Conservation (phyloP, 1,140 invertebrate species). For the Carposina sasakii region DNA sequence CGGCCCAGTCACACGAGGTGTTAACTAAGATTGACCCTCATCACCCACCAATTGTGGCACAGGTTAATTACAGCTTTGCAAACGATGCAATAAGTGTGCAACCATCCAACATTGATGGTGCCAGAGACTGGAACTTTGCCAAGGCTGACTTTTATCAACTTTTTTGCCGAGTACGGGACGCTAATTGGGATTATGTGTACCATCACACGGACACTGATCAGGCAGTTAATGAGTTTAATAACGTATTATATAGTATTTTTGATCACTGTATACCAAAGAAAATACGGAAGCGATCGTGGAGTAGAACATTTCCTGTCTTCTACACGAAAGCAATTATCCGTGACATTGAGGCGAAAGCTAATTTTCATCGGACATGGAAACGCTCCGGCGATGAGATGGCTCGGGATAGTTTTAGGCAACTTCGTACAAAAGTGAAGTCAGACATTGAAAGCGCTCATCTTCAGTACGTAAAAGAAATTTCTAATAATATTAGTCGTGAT, state of each 20-base stretch:
- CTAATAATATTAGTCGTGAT: background rate
- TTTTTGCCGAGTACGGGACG: background rate
- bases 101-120: conserved; percentile 2
- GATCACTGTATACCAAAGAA: conserved; percentile 5
- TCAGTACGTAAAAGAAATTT: too few species aligned
- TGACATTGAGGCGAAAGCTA: background rate
- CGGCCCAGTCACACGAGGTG: background rate
- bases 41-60: background rate
- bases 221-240: background rate
- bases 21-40: background rate
- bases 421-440: background rate
- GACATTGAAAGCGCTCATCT: background rate
- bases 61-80: background rate
- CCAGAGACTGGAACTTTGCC: conserved; percentile 4
- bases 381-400: background rate
- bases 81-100: background rate
- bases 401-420: background rate
- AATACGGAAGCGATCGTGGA: background rate
- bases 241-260: conserved; percentile 8
- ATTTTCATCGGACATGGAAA: conserved; percentile 3
- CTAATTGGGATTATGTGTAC: background rate
- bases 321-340: background rate
- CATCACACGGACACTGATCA: background rate
- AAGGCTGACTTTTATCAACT: background rate
- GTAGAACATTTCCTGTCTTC: conserved; percentile 2